A percentile compares a stretch with the other conserved stretches of the same genome.
These are phyloP conservation scores for Polia nebulosa DNA, from an alignment of 2,888 invertebrate genomes.

Conservation along the genomic window DNA sequence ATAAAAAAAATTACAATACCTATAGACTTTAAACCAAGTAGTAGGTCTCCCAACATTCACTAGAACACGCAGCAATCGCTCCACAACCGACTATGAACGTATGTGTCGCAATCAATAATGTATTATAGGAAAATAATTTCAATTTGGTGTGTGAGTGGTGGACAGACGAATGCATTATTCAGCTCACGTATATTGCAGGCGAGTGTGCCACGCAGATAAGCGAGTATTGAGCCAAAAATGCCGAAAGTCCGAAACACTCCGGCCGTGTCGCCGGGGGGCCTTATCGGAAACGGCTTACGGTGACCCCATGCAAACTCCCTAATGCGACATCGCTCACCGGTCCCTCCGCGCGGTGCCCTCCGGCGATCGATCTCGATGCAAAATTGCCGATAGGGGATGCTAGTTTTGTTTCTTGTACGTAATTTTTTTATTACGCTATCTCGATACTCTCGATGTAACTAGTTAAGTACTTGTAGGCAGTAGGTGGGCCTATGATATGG, in stretches of 20 bases:
- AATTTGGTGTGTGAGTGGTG: slow-evolving; percentile 81
- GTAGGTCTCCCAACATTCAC: neutral
- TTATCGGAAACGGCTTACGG: slow-evolving; percentile 91
- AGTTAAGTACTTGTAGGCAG: slow-evolving; percentile 51
- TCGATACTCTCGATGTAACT: slow-evolving; percentile 62
- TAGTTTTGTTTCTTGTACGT: slow-evolving; percentile 83
- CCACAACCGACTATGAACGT: slow-evolving; percentile 7
- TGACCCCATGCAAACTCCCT: slow-evolving; percentile 90
- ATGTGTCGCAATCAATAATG: slow-evolving; percentile 75
- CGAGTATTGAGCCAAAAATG: slow-evolving; percentile 80
- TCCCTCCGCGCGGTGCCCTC: slow-evolving; percentile 73
- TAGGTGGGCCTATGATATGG: slow-evolving; percentile 59
- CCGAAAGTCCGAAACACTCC: slow-evolving; percentile 76
- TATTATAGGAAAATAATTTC: slow-evolving; percentile 86
- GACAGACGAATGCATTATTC: slow-evolving; percentile 85
- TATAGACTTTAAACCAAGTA: neutral
- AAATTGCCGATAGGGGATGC: slow-evolving; percentile 84
- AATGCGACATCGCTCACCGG: slow-evolving; percentile 87
- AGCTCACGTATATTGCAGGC: slow-evolving; percentile 84
- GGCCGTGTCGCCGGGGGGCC: slow-evolving; percentile 80
- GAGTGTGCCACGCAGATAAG: slow-evolving; percentile 88
- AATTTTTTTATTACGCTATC: slow-evolving; percentile 83
- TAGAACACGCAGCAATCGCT: neutral
- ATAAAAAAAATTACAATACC: neutral
- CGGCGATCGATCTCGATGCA: slow-evolving; percentile 90